phyloP scores from a whole-genome alignment of 1,140 invertebrate species.

The Drosophila varians region DNA sequence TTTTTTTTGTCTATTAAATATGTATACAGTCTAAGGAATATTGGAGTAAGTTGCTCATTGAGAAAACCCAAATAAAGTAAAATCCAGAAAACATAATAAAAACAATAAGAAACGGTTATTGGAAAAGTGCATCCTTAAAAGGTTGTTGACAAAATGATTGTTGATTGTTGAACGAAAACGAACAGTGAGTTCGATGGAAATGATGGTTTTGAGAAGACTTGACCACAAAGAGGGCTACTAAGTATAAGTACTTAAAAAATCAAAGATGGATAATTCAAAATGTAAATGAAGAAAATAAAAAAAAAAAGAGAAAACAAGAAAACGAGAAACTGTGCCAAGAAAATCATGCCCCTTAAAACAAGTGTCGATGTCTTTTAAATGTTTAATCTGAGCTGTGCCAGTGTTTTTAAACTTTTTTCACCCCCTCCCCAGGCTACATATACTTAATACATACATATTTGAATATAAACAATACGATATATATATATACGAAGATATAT shows the following conservation, averaged over 20 bases:
- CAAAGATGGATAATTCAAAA: background rate
- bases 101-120: conserved; percentile 15
- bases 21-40: background rate
- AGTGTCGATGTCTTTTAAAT: conserved; percentile 43
- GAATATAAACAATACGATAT: conserved; percentile 16
- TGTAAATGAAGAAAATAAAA: background rate
- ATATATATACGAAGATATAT: conserved; percentile 26
- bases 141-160: conserved; percentile 29
- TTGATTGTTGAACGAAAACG: background rate
- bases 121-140: conserved; percentile 10
- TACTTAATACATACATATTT: conserved; percentile 3
- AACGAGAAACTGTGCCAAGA: conserved; percentile 39
- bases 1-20: background rate
- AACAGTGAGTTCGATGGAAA: background rate
- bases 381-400: conserved; percentile 17
- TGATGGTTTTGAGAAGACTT: background rate
- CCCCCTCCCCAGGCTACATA: conserved; percentile 12
- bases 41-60: conserved; percentile 11
- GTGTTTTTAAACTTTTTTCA: conserved; percentile 28
- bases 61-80: background rate
- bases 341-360: background rate
- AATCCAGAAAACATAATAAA: conserved; percentile 10
- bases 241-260: background rate
- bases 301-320: too few species aligned
- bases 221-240: background rate